A percentile compares a stretch with the other conserved stretches of the same genome.
phyloP scores from a whole-genome alignment of 2,797 vertebrate genomes.

The Sarcoramphus papa region DNA sequence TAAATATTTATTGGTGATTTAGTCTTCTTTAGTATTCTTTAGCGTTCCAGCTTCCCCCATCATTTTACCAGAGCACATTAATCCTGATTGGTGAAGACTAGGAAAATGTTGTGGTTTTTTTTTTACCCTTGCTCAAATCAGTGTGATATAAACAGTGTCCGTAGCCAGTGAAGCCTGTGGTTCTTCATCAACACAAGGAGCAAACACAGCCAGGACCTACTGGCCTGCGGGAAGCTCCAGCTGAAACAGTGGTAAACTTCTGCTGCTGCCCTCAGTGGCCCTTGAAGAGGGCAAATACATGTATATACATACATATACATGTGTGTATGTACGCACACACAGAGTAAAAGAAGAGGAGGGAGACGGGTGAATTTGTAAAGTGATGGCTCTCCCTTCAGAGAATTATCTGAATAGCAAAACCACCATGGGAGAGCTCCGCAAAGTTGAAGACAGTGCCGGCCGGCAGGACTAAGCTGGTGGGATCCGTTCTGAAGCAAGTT shows the following conservation, averaged over 20 bases:
- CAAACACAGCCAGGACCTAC: background rate
- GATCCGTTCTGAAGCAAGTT: background rate
- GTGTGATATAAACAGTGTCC: background rate
- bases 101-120: background rate
- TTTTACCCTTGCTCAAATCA: background rate
- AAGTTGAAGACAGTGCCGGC: background rate
- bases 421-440: background rate
- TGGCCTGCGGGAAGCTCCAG: background rate
- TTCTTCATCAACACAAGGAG: background rate
- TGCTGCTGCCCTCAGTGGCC: rapidly evolving
- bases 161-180: background rate
- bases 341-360: background rate
- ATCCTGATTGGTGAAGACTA: background rate
- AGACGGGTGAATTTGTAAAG: background rate
- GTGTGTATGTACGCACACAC: background rate
- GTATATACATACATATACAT: background rate
- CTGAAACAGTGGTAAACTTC: background rate
- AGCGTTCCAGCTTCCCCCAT: background rate
- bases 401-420: background rate
- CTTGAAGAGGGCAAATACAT: background rate
- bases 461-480: background rate
- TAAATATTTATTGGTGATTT: background rate
- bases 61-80: background rate
- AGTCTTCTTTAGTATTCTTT: background rate
- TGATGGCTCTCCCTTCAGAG: background rate